A percentile compares a stretch with the other conserved stretches of the same genome.
These are phyloP conservation scores for rat (Rattus norvegicus) DNA, from an alignment of 2,113 vertebrate species.

Conservation along the genomic window DNA sequence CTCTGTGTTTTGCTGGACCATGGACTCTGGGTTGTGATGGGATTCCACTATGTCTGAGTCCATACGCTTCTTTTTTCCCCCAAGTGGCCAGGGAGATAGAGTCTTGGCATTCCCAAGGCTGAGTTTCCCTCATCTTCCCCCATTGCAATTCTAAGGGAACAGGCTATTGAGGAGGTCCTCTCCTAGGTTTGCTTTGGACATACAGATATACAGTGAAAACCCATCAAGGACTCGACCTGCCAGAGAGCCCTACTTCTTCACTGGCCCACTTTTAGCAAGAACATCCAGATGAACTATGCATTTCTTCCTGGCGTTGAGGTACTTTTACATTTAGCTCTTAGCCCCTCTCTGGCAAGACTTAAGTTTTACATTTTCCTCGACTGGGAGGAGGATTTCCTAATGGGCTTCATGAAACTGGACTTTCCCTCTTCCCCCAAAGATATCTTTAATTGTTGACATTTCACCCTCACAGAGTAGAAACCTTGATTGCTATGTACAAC, in stretches of 20 bases:
- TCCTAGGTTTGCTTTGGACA: background rate
- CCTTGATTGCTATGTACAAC: constrained; percentile 69
- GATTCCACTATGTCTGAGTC: background rate
- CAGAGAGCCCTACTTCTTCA: background rate
- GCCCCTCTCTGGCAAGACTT: constrained; percentile 37
- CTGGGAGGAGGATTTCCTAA: constrained; percentile 30
- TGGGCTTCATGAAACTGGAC: background rate
- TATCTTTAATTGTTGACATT: constrained; percentile 1
- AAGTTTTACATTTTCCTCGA: constrained; percentile 66
- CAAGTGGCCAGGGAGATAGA: constrained; percentile 8
- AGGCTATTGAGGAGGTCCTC: background rate
- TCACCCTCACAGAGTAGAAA: constrained; percentile 12
- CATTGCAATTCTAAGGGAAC: background rate
- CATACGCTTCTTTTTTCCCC: constrained; percentile 38
- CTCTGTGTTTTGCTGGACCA: background rate
- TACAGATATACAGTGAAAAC: background rate
- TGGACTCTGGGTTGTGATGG: background rate
- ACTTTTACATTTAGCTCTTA: constrained; percentile 54
- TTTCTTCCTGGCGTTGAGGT: constrained; percentile 1
- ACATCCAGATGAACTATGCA: background rate
- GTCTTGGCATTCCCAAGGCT: constrained; percentile 54
- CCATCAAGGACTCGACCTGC: background rate
- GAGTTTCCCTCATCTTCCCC: constrained; percentile 65
- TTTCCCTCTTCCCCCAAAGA: background rate
- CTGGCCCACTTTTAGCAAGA: background rate